phyloP scores from a whole-genome alignment of 1,140 invertebrate genomes.

The Macrobrachium nipponense region DNA sequence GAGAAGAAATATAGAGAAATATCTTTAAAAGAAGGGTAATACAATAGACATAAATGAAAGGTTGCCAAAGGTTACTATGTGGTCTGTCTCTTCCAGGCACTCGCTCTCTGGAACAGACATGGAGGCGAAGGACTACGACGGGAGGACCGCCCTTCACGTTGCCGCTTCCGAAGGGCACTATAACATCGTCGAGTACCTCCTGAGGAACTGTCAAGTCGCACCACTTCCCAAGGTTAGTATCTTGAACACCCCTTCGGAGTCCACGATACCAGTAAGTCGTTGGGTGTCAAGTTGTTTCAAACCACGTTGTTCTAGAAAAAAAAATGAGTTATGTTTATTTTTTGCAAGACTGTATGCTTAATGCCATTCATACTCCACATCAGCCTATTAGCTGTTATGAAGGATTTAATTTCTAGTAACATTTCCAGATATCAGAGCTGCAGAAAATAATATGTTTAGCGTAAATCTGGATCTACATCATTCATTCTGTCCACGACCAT shows the following conservation, averaged over 20 bases:
- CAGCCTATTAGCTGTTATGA: no score
- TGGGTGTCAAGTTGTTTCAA: background rate
- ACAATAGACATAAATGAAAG: background rate
- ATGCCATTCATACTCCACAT: no score
- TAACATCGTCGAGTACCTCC: conserved; percentile 69
- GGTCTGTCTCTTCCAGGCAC: conserved; percentile 67
- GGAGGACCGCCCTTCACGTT: conserved; percentile 71
- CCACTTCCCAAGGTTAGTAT: conserved; percentile 43
- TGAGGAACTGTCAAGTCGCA: conserved; percentile 34
- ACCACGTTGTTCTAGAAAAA: background rate
- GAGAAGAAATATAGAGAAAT: no score
- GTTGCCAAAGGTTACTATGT: conserved; percentile 12
- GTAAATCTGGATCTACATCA: no score
- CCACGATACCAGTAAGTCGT: no score
- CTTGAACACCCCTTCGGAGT: background rate
- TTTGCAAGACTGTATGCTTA: no score
- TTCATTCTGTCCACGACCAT: no score
- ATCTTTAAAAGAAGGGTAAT: background rate
- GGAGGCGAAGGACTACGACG: conserved; percentile 70
- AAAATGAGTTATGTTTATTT: no score
- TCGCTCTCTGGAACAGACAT: conserved; percentile 71
- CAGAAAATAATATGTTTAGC: no score
- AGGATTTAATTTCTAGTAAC: no score
- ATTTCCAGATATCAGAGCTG: no score
- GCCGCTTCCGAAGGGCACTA: conserved; percentile 70